These are phyloP conservation scores for Agelastica alni DNA, from an alignment of 2,888 invertebrate species.

Conservation along the genomic window DNA sequence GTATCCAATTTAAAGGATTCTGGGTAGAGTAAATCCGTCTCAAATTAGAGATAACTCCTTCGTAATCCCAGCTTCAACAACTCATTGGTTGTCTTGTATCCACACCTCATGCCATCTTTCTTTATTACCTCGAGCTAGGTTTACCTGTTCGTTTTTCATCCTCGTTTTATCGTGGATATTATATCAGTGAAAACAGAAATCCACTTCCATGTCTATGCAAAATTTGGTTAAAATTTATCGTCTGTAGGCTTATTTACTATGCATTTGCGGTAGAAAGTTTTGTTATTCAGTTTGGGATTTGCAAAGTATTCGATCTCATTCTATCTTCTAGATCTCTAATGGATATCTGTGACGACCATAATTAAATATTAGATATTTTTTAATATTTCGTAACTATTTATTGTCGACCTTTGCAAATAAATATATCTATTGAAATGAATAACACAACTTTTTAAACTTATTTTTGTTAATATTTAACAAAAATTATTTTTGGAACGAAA, in stretches of 20 bases:
- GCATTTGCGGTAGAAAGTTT: slow-evolving; percentile 13
- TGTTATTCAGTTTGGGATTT: slow-evolving; percentile 5
- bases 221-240: slow-evolving; percentile 23
- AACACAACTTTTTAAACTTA: no score
- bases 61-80: slow-evolving; percentile 54
- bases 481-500: no score
- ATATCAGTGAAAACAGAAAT: slow-evolving; percentile 35
- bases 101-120: slow-evolving; percentile 51
- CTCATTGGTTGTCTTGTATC: slow-evolving; percentile 54
- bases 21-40: slow-evolving; percentile 61
- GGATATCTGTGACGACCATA: no score
- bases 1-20: slow-evolving; percentile 63
- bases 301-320: background rate
- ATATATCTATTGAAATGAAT: no score
- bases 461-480: no score
- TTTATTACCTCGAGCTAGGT: slow-evolving; percentile 45
- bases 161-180: slow-evolving; percentile 40
- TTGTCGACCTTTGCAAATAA: no score
- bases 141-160: slow-evolving; percentile 28
- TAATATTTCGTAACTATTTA: no score
- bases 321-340: no score
- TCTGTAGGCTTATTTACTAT: slow-evolving; percentile 18
- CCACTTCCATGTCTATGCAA: slow-evolving; percentile 28
- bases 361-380: no score
- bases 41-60: slow-evolving; percentile 63